Evolutionary conservation across 2,888 invertebrate genomes (phyloP), one percentile per base, ranked within the genome.

Genomic region (Cerastis rubricosa): DNA sequence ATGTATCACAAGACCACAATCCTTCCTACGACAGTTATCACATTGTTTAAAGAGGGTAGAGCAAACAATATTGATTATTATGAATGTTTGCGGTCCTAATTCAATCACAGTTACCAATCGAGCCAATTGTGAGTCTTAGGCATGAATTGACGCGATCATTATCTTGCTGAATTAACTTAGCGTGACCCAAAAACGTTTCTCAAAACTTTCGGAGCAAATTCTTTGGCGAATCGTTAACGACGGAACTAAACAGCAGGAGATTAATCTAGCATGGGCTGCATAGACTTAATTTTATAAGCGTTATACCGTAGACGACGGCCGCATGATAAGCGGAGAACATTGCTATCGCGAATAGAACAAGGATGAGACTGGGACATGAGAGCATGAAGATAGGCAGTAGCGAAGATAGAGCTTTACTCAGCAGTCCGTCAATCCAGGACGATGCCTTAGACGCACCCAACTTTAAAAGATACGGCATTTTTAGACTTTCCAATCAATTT

Each of bases 31-130:
- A 47, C 76, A 75, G 63, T 83, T 84, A 85, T 81, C 72, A 74
- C 72, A 80, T 74, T 88, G 85, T 89, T 89, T 89, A 88, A 81
- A 78, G 71, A 80, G 64, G 59, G 70, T 76, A 83, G 81, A 83
- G 68, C 84, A 90, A 88, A 89, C 90, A 88, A 65, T 82, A 87
- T 82, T 85, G 87, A 88, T 88, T 89, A 85, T 90, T 90, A 90
- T 90, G 84, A 85, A 89, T 89, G 91, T 89, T 89, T 89, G 90
- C 84, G 85, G 84, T 82, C 88, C 88, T 92, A 92, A 93, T 92
- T 92, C 87, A 91, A 93, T 92, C 90, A 90, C 85, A 83, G 88
- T 81, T 71, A 82, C 88, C 91, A 92, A 92, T 93, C 80, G 78
- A 90, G 84, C 76, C 93, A 93, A 93, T 93, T 93, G 93, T 87